Base-by-base conservation (phyloP, 2,888 invertebrate species). In the Sphinx pinastri region DNA sequence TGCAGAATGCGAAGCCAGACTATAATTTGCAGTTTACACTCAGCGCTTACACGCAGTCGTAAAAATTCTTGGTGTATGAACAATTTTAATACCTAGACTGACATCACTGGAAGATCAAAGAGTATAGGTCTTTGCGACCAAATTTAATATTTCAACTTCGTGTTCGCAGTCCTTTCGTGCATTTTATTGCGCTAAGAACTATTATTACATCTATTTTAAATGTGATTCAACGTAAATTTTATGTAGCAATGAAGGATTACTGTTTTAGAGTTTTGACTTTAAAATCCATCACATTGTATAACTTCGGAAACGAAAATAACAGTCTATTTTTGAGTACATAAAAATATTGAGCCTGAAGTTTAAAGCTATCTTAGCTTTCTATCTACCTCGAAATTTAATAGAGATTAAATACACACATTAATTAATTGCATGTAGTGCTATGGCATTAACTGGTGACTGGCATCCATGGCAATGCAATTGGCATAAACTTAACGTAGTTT, bases 1-100 rank as follows among this genome's bases (percentile, higher is more conserved):
- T 16, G 60, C 47, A 63, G 47, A 63, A 63, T 49, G 25, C 57
- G 19, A 12, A 19, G 47, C 47, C 60, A 63, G 60, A 63, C 47
- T 63, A 63, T 63, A 63, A 63, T 63, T 63, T 63, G 63, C 63
- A 63, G 49, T 63, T 60, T 60, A 60, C 60, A 60, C 47, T 60
- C 60, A 47, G 16, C 16, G 60, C 45, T 60, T 49, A 63, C 63
- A 63, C 49, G 47, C 19, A 63, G 63, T 63, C 63, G 63, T 63
- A 63, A 63, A 63, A 47, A 63, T 63, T 63, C 63, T 47, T 49
- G 47, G 47, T 49, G 63, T 63, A 63, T 63, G 63, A 63, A 47
- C 49, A 63, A 31, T 63, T 63, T 63, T 63, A 49, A 63, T 63
- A 63, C 63, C 63, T 63, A 63, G 63, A 19, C 63, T 49, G 63